Evolutionary conservation across 2,113 vertebrate genomes (phyloP), one percentile per base, ranked within the genome.

Genomic region (Misgurnus mizolepis): DNA sequence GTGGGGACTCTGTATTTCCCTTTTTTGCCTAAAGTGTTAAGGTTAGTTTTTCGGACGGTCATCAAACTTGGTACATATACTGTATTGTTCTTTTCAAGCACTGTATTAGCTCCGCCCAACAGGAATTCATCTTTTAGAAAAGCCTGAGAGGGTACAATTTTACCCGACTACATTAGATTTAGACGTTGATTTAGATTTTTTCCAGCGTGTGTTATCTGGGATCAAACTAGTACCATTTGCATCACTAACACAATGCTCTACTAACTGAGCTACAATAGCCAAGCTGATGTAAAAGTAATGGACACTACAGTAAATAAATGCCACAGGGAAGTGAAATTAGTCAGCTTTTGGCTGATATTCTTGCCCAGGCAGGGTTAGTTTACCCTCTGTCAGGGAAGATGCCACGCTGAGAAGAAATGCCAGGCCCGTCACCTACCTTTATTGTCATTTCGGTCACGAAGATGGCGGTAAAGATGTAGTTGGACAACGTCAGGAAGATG

Each of bases 381-480:
- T 43, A 64, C 73, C 65, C 39, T 53, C 76, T 50, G 49, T 66
- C 66, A 82, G 60, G 60, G 34, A 18, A 41, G 9, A 76, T 56
- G 5, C 43, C 80, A 73, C 45, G 41, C 62, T 3, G 60, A 82
- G 76, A 39, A 18, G 83, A 58, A 85, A 85, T 86, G 80, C 53
- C 85, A 83, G 47, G 9, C 49, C 71, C 40, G 41, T 80, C 79
- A 75, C 89, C 93, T 92, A 98, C 97, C 96, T 99, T 99, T 85
- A 99, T 92, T 66, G 95, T 94, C 97, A 99, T 99, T 90, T 99
- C 97, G 18, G 96, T 89, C 89, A 99, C 93, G 83, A 99, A 99
- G 90, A 99, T 97, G 1, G 94, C 94, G 0, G 97, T 99, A 90
- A 99, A 99, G 91, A 98, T 96, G 91, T 99, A 99, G 91, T 99